Evolutionary conservation across 1,140 invertebrate species (phyloP), one percentile per base, ranked within the genome.

Genomic region (Lepidurus couesii): DNA sequence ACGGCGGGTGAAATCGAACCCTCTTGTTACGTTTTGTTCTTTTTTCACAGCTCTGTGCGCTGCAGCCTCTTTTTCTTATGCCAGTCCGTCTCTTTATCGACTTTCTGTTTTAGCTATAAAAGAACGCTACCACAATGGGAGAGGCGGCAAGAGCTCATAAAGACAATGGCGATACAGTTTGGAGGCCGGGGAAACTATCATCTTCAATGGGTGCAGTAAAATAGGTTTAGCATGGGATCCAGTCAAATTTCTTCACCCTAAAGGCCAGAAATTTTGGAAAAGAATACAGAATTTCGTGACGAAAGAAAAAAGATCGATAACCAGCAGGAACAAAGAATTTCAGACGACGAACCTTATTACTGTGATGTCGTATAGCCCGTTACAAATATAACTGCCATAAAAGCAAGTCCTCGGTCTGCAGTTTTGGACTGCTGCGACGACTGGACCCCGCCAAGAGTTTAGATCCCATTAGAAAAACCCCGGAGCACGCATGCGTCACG

Each of bases 11-110:
- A 79, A 42, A 74, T n/a, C 21, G 21, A 24, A 42, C 42, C 8
- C 21, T 79, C 47, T 47, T 74, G 45, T 21, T 24, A 73, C 73
- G 13, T n/a, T 42, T 53, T 73, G 47, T 16, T 74, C 75, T 75
- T 44, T 75, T 65, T 73, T 76, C 44, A 16, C 10, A 9, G 34
- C 42, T 75, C 24, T 42, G 8, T 7, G 74, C 21, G 34, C 34
- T 75, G 16, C 42, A 8, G 24, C 75, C 9, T 42, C 42, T 42
- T n/a, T n/a, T 13, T 43, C 34, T 76, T 21, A 24, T 45, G 42
- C 42, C 44, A 16, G n/a, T 44, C 73, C 42, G 2, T 76, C 21
- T 11, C 42, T 76, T n/a, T 42, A 44, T 76, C 42, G 34, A 75
- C 42, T 75, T 75, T 75, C 74, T 44, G 74, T 42, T 42, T 75